Conservation (phyloP, 2,888 invertebrate genomes). For the Cheilosia soror region DNA sequence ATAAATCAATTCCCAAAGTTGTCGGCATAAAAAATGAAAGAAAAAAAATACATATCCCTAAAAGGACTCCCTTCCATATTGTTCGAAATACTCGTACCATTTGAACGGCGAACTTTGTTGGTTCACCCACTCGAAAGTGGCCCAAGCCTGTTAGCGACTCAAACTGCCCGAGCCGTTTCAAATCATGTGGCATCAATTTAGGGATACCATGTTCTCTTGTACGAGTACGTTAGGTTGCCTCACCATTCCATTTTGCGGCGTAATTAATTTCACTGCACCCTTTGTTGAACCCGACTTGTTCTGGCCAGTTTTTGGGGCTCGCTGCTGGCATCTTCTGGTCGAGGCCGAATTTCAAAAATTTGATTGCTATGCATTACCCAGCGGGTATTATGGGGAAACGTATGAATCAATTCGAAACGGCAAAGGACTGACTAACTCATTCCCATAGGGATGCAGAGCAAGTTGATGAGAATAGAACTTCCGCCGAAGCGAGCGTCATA, state of each 20-base stretch:
- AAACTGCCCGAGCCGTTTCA: slow-evolving; percentile 34
- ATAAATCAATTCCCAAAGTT: slow-evolving; percentile 68
- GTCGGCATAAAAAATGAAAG: slow-evolving; percentile 37
- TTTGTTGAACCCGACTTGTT: slow-evolving; percentile 37
- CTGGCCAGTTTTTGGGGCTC: slow-evolving; percentile 5
- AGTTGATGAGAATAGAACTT: slow-evolving; percentile 63
- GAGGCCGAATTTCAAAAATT: slow-evolving; percentile 67
- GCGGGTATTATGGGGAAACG: slow-evolving; percentile 17
- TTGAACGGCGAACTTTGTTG: slow-evolving; percentile 57
- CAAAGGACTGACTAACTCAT: slow-evolving; percentile 23
- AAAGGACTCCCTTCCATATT: slow-evolving; percentile 29
- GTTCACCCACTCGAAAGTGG: slow-evolving; percentile 50
- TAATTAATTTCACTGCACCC: slow-evolving; percentile 64
- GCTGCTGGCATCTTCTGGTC: slow-evolving; percentile 40
- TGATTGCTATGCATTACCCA: slow-evolving; percentile 34
- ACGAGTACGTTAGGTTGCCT: not conserved
- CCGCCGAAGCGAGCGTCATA: slow-evolving; percentile 29
- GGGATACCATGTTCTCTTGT: slow-evolving; percentile 17
- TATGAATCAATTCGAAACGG: slow-evolving; percentile 65
- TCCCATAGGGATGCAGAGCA: not conserved
- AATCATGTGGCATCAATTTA: slow-evolving; percentile 57
- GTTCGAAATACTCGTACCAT: slow-evolving; percentile 11
- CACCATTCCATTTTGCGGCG: slow-evolving; percentile 58
- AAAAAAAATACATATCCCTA: slow-evolving; percentile 3
- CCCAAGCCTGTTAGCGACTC: slow-evolving; percentile 41